A percentile compares a stretch with the other conserved stretches of the same genome.
Conservation (phyloP, 1,140 invertebrate species). For the Drosophila orena region DNA sequence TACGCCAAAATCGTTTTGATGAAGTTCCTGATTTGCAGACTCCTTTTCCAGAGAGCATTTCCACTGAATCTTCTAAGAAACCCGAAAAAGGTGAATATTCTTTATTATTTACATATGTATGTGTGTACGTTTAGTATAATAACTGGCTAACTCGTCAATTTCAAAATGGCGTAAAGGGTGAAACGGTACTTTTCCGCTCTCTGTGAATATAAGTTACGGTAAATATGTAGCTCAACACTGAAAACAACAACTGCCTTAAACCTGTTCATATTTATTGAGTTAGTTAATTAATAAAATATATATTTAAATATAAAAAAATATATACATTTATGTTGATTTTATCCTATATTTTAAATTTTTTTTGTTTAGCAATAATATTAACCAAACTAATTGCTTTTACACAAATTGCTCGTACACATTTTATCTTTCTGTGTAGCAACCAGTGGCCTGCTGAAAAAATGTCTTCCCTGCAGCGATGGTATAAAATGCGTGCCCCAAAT, state of each 20-base stretch:
- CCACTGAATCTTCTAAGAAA: background rate
- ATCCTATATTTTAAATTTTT: no score
- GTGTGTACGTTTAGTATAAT: background rate
- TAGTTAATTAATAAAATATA: no score
- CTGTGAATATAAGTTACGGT: no score
- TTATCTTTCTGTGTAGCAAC: conserved; percentile 20
- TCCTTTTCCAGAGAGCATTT: background rate
- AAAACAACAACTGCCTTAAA: background rate
- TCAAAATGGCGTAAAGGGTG: background rate
- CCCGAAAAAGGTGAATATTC: conserved; percentile 20
- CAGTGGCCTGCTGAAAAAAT: conserved; percentile 66
- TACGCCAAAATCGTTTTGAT: conserved; percentile 40
- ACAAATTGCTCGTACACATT: background rate
- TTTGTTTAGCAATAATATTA: no score
- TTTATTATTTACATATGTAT: background rate
- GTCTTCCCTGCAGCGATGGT: conserved; percentile 81
- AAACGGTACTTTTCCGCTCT: background rate
- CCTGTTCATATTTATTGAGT: background rate
- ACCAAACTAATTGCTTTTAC: background rate
- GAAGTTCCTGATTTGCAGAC: conserved; percentile 15
- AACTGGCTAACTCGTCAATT: background rate
- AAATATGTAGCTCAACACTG: background rate
- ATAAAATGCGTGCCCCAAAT: conserved; percentile 86
- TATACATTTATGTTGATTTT: no score
- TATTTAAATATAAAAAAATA: no score